phyloP scores from a whole-genome alignment of 2,113 vertebrate genomes.

The Siniperca knerii region DNA sequence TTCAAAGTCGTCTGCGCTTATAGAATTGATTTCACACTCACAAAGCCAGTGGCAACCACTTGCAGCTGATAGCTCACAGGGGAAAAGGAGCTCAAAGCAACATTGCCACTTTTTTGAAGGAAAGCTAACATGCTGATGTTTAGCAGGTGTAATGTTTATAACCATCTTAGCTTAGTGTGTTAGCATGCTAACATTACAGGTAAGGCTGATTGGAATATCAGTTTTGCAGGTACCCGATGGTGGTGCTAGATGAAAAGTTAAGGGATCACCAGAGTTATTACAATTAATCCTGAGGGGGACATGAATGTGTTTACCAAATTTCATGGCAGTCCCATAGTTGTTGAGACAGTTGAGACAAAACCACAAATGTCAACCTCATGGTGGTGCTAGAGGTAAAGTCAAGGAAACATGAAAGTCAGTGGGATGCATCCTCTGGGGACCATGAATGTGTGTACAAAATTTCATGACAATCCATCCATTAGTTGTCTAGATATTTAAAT shows the following conservation, averaged over 20 bases:
- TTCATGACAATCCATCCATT: neutral
- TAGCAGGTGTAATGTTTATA: neutral
- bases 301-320: neutral
- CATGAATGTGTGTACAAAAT: neutral
- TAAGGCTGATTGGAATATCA: neutral
- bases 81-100: neutral
- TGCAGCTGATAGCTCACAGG: constrained; percentile 25
- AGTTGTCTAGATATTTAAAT: neutral
- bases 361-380: neutral
- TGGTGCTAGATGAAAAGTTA: neutral
- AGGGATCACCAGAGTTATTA: neutral
- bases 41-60: constrained; percentile 29
- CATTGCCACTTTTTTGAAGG: neutral
- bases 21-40: constrained; percentile 37
- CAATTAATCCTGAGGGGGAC: neutral
- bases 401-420: neutral
- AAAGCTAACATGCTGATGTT: neutral
- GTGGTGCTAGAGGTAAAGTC: neutral
- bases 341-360: neutral
- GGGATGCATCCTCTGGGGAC: neutral
- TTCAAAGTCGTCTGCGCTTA: constrained; percentile 23
- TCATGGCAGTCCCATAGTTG: neutral
- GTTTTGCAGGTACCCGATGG: neutral
- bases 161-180: neutral
- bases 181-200: neutral